Evolutionary conservation across 2,113 vertebrate genomes (phyloP).

Genomic region (Opisthocomus hoazin): DNA sequence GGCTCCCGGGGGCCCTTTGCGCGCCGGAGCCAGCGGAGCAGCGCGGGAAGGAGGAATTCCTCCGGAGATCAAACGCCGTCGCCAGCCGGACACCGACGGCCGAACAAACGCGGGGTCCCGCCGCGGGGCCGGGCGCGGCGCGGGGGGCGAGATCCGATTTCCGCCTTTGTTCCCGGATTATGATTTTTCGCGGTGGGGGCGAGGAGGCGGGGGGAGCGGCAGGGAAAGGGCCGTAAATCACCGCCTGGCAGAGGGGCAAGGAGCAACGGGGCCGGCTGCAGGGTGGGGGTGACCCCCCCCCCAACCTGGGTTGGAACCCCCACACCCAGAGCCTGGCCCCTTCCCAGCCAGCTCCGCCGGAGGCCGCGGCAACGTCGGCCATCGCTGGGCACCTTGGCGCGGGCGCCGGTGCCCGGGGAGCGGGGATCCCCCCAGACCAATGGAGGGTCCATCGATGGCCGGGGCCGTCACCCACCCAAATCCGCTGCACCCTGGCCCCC

Average conservation of each 20-base stretch:
- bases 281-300: background rate
- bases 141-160: conserved; percentile 22
- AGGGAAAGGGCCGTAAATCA: conserved; percentile 47
- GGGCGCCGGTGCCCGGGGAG: background rate
- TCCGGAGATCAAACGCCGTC: conserved; percentile 18
- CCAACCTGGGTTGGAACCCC: background rate
- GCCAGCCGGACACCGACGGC: conserved; percentile 26
- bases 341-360: background rate
- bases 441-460: background rate
- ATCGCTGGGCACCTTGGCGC: background rate
- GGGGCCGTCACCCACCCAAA: background rate
- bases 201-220: background rate
- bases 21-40: background rate
- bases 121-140: background rate
- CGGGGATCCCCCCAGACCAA: background rate
- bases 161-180: conserved; percentile 42
- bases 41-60: conserved; percentile 11
- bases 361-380: background rate
- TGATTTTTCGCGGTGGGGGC: conserved; percentile 16
- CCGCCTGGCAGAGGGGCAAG: background rate
- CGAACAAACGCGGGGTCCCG: background rate
- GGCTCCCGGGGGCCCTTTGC: background rate
- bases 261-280: background rate
- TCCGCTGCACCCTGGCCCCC: background rate
- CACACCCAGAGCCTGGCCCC: background rate